Evolutionary conservation across 1,140 invertebrate genomes (phyloP).

Genomic region (Propsilocerus akamusi): DNA sequence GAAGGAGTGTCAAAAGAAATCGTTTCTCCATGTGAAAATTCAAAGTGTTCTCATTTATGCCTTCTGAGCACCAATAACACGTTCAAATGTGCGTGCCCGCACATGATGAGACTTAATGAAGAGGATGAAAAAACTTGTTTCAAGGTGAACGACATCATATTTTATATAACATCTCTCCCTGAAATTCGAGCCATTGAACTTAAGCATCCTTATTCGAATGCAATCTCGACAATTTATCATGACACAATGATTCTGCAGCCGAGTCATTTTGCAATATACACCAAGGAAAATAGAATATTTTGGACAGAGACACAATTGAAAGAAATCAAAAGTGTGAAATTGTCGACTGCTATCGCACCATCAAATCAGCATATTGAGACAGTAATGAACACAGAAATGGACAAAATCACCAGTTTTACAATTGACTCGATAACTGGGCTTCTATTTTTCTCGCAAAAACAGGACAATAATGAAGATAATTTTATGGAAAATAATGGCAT

Average conservation of each 20-base stretch:
- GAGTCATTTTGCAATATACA: slow-evolving; percentile 58
- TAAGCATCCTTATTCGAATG: slow-evolving; percentile 7
- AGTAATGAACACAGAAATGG: slow-evolving; percentile 52
- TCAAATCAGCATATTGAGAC: slow-evolving; percentile 26
- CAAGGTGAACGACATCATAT: slow-evolving; percentile 53
- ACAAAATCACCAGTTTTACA: slow-evolving; percentile 31
- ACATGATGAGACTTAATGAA: slow-evolving; percentile 46
- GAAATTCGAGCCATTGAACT: slow-evolving; percentile 73
- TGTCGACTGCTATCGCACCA: slow-evolving; percentile 38
- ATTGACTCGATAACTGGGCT: slow-evolving; percentile 8
- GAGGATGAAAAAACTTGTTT: slow-evolving; percentile 44
- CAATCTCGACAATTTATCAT: not conserved
- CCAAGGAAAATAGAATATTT: slow-evolving; percentile 46
- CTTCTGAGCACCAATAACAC: slow-evolving; percentile 38
- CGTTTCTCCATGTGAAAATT: slow-evolving; percentile 45
- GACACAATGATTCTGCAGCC: slow-evolving; percentile 26
- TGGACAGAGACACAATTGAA: slow-evolving; percentile 59
- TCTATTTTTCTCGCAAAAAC: not conserved
- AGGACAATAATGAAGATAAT: slow-evolving; percentile 56
- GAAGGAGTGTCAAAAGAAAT: not conserved
- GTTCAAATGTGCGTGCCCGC: slow-evolving; percentile 54
- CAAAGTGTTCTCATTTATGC: slow-evolving; percentile 64
- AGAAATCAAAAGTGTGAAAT: slow-evolving; percentile 48
- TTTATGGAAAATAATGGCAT: slow-evolving; percentile 26
- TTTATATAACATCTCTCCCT: slow-evolving; percentile 44